Evolutionary conservation across 2,113 vertebrate genomes (phyloP).

Genomic region (Neolamprologus variostigma): DNA sequence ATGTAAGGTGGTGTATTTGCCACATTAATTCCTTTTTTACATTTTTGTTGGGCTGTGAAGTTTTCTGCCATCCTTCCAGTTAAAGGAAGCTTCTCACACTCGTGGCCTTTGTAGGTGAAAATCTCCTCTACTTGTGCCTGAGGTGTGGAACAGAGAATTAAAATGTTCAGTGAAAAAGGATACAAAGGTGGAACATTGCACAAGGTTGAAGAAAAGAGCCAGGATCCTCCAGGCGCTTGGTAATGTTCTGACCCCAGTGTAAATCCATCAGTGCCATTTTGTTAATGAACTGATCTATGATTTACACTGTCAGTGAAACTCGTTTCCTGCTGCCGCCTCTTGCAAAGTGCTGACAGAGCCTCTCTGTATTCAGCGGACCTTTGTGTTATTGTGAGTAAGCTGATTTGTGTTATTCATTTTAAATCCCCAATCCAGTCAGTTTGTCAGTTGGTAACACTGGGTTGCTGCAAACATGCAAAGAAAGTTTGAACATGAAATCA

Average conservation of each 20-base stretch:
- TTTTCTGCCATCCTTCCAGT: not conserved
- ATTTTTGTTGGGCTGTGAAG: not conserved
- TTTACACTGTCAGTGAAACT: constrained; percentile 48
- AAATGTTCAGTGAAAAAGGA: constrained; percentile 37
- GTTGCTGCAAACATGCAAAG: constrained; percentile 3
- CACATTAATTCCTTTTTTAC: not conserved
- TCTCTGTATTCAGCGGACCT: constrained; percentile 11
- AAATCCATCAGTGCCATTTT: constrained; percentile 63
- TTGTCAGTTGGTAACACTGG: constrained; percentile 36
- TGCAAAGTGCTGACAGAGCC: constrained; percentile 48
- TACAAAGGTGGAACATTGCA: constrained; percentile 20
- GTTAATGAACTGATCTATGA: constrained; percentile 65
- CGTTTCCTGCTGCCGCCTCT: constrained; percentile 25
- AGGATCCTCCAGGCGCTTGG: constrained; percentile 27
- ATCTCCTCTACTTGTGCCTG: constrained; percentile 15
- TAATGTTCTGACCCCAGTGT: constrained; percentile 53
- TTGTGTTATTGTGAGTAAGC: constrained; percentile 45
- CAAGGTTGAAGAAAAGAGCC: constrained; percentile 39
- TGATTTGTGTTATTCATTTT: constrained; percentile 51
- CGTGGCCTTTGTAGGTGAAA: not conserved
- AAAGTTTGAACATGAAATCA: constrained; percentile 27
- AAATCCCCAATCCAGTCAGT: constrained; percentile 43
- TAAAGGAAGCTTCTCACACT: not conserved
- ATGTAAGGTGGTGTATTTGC: not conserved
- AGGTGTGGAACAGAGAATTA: constrained; percentile 21